These are phyloP conservation scores for Solea solea DNA, from an alignment of 2,113 vertebrate genomes.

Conservation along the genomic window DNA sequence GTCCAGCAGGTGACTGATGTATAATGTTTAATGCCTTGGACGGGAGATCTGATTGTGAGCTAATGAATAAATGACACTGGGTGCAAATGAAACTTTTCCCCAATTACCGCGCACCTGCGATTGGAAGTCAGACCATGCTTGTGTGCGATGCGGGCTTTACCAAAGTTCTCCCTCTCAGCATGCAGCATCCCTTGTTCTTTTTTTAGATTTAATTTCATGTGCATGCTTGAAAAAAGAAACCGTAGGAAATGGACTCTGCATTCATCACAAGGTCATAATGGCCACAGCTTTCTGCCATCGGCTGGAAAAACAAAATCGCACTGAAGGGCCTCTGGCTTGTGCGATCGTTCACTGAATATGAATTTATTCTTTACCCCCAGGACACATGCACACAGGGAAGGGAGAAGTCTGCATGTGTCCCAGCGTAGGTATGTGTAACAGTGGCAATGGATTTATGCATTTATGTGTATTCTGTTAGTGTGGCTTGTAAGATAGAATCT, in stretches of 20 bases:
- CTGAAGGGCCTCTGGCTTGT: slow-evolving; percentile 46
- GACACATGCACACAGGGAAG: slow-evolving; percentile 21
- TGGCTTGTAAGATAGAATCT: slow-evolving; percentile 27
- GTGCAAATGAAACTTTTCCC: slow-evolving; percentile 86
- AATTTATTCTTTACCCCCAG: slow-evolving; percentile 62
- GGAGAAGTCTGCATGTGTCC: slow-evolving; percentile 34
- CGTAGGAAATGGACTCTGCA: slow-evolving; percentile 52
- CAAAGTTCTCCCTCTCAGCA: background rate
- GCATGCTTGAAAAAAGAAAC: slow-evolving; percentile 31
- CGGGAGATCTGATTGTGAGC: slow-evolving; percentile 82
- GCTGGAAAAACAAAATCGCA: slow-evolving; percentile 68
- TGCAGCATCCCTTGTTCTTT: background rate
- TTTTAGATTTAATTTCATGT: slow-evolving; percentile 22
- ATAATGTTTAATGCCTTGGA: slow-evolving; percentile 83
- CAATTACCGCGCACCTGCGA: slow-evolving; percentile 77
- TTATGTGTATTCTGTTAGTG: background rate
- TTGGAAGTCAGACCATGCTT: slow-evolving; percentile 54
- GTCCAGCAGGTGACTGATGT: slow-evolving; percentile 85
- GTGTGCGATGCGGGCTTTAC: background rate
- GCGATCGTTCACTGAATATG: slow-evolving; percentile 58
- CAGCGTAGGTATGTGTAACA: slow-evolving; percentile 46
- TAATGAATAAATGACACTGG: slow-evolving; percentile 93
- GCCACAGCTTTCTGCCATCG: slow-evolving; percentile 49
- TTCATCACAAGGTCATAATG: slow-evolving; percentile 70
- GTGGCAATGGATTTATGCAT: slow-evolving; percentile 21